Percentiles rank a stretch among this genome's conserved stretches.
Evolutionary conservation across 2,113 vertebrate genomes (phyloP).

Genomic region (Grantiella picta): DNA sequence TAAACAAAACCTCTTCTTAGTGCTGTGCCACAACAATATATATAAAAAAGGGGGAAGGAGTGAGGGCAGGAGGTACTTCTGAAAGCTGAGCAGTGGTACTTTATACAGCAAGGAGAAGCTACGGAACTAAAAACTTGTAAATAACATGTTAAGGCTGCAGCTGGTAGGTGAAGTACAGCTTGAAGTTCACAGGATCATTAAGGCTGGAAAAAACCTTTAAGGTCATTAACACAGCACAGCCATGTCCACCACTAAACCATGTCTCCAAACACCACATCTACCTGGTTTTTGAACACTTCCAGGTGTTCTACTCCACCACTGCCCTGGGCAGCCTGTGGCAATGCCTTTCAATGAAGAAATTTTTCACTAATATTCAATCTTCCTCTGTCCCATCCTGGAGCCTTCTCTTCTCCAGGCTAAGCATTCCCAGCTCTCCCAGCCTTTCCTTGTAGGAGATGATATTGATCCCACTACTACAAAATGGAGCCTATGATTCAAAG

Average conservation of each 20-base stretch:
- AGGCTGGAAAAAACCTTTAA: background rate
- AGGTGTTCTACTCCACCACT: background rate
- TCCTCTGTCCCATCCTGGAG: background rate
- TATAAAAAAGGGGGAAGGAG: background rate
- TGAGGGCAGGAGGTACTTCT: background rate
- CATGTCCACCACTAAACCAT: background rate
- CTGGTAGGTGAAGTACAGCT: background rate
- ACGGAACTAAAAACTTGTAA: background rate
- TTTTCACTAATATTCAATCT: background rate
- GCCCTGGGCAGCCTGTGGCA: background rate
- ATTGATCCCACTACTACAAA: background rate
- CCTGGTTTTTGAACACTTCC: background rate
- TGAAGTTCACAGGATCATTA: background rate
- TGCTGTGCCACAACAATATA: background rate
- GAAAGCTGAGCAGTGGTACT: background rate
- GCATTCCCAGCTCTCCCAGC: background rate
- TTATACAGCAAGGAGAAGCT: background rate
- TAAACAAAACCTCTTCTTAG: background rate
- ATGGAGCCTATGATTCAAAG: background rate
- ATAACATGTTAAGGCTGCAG: background rate
- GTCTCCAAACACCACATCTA: background rate
- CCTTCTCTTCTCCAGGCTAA: background rate
- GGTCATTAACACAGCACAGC: background rate
- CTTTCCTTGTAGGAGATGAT: background rate
- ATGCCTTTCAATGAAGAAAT: background rate